Evolutionary conservation across 1,140 invertebrate genomes (phyloP).

Genomic region (Rhagoletis pomonella): DNA sequence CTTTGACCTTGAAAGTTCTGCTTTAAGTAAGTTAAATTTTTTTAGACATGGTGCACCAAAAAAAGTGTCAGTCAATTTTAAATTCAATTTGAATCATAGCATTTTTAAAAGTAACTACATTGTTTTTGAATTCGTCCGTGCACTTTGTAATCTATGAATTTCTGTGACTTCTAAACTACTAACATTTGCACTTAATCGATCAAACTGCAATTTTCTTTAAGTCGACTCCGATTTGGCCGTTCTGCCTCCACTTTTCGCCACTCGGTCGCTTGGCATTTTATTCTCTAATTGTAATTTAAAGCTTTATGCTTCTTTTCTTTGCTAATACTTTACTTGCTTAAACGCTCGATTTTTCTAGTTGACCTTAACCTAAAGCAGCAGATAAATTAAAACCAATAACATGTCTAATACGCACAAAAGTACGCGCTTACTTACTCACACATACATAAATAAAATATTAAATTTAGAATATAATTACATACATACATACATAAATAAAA

Average conservation of each 20-base stretch:
- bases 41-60: not conserved
- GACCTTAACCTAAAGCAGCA: constrained; percentile 72
- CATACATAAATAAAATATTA: not conserved
- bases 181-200: too few species aligned
- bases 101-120: too few species aligned
- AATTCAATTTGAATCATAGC: too few species aligned
- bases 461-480: not conserved
- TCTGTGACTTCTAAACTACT: not conserved
- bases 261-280: not conserved
- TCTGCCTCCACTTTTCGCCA: not conserved
- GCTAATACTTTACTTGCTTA: constrained; percentile 45
- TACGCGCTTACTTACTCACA: not conserved
- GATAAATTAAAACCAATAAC: constrained; percentile 1
- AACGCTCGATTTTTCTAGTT: constrained; percentile 65
- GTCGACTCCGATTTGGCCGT: not conserved
- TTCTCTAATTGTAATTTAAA: not conserved
- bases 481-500: not conserved
- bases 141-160: not conserved
- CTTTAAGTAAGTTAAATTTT: not conserved
- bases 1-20: not conserved
- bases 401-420: not conserved
- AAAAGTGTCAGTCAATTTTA: too few species aligned
- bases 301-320: not conserved
- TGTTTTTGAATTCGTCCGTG: too few species aligned
- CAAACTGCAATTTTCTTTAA: not conserved